Evolutionary conservation across 2,797 vertebrate genomes (phyloP), one percentile per base, ranked within the genome.

Genomic region (Sus cebifrons): DNA sequence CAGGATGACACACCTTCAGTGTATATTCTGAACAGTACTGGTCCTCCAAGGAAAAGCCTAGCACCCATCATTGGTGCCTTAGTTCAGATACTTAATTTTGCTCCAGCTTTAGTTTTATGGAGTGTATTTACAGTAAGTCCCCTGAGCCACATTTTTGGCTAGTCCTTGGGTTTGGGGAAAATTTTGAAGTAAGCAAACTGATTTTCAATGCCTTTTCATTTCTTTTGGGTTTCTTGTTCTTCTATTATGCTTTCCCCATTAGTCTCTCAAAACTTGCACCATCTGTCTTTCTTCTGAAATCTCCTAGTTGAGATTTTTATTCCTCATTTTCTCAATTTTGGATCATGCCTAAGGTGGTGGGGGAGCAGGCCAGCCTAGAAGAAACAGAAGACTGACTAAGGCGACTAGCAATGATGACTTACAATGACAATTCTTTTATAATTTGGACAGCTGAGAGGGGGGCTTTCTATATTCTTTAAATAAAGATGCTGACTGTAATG

Each of bases 201-300:
- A 90, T 86, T 86, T 75, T 89, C 40, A 82, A 49, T 83, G n/a
- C 3, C 8, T 67, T 92, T 90, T 81, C 10, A 3, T 93, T 81
- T 40, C 23, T 71, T 81, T 62, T 13, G 91, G 44, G 5, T 17
- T 49, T 68, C 21, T 10, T 86, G 77, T 82, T 32, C 17, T 77
- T 70, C 54, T 20, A 21, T 68, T 81, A 68, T 83, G n/a, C 14
- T 84, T 91, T 88, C 16, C 9, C 17, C 18, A 20, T 62, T 70
- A 36, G 36, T 77, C 49, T 83, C 27, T 58, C 23, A 86, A 91
- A 91, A 91, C 5, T 14, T 92, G 9, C 4, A 67, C 67, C 74
- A 20, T 14, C 18, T 78, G 18, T 36, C 56, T 58, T 20, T 6
- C 70, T 67, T 73, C 40, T 89, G 27, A 92, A 78, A 25, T 74